Percentiles rank a stretch among this genome's conserved stretches.
Conservation (phyloP, 2,113 vertebrate species). For the Cephalopterus ornatus region DNA sequence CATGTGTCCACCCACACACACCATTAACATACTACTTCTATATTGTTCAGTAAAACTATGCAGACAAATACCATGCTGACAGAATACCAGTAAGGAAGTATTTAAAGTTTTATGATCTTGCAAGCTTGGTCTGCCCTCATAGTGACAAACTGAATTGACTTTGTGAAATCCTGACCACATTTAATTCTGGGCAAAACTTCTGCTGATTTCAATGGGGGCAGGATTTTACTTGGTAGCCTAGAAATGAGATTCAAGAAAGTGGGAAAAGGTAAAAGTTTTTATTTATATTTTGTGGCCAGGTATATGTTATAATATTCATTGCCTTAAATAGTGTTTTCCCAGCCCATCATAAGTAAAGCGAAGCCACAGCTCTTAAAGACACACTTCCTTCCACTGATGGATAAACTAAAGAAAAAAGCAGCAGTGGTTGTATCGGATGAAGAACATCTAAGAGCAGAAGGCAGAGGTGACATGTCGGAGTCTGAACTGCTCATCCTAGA, state of each 20-base stretch:
- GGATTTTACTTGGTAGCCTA: slow-evolving; percentile 29
- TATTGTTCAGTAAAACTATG: neutral
- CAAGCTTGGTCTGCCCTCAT: neutral
- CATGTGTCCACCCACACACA: neutral
- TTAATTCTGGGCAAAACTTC: slow-evolving; percentile 49
- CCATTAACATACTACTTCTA: neutral
- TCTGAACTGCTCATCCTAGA: slow-evolving; percentile 94
- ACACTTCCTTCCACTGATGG: slow-evolving; percentile 95
- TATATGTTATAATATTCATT: slow-evolving; percentile 57
- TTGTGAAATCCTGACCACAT: slow-evolving; percentile 55
- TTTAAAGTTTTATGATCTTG: neutral
- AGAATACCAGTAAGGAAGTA: neutral
- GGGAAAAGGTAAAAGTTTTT: neutral
- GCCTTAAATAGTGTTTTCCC: slow-evolving; percentile 89
- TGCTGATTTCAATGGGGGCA: slow-evolving; percentile 61
- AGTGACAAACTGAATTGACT: neutral
- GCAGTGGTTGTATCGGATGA: slow-evolving; percentile 90
- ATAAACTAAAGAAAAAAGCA: slow-evolving; percentile 96
- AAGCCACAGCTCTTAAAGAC: slow-evolving; percentile 90
- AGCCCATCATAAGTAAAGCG: slow-evolving; percentile 96
- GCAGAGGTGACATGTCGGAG: slow-evolving; percentile 94
- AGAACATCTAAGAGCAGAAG: slow-evolving; percentile 91
- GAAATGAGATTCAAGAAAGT: neutral
- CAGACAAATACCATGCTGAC: neutral
- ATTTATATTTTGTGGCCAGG: slow-evolving; percentile 5